These are phyloP conservation scores for Crotalus horridus DNA, from an alignment of 2,113 vertebrate species.

Conservation along the genomic window DNA sequence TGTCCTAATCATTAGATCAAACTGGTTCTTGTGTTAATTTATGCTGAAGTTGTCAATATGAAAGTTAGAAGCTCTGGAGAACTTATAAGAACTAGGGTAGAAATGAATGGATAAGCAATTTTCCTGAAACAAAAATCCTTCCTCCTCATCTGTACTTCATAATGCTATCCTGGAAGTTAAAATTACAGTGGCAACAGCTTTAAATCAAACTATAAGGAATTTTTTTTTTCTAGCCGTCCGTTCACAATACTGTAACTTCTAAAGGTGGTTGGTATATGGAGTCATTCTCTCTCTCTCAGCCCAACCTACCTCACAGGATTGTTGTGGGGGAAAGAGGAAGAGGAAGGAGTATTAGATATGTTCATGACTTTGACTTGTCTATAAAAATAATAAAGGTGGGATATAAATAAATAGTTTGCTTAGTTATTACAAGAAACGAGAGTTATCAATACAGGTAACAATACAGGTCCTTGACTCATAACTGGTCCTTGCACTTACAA, in stretches of 20 bases:
- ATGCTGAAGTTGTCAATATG: background rate
- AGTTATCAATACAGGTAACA: background rate
- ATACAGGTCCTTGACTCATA: background rate
- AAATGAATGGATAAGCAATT: background rate
- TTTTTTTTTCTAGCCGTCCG: background rate
- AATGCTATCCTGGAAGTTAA: background rate
- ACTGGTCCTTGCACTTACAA: background rate
- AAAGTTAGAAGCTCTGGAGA: background rate
- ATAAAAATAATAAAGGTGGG: background rate
- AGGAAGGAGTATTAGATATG: background rate
- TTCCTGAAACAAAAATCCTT: background rate
- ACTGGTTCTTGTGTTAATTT: background rate
- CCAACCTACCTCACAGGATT: background rate
- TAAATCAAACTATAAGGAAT: background rate
- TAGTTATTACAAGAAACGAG: background rate
- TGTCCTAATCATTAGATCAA: background rate
- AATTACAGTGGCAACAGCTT: background rate
- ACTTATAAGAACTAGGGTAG: background rate
- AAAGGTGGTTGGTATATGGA: background rate
- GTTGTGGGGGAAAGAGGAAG: background rate
- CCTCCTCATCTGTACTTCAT: background rate
- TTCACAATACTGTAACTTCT: background rate
- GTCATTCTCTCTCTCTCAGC: background rate
- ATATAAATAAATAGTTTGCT: background rate
- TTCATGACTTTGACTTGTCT: background rate